These are phyloP conservation scores for Anastrepha obliqua DNA, from an alignment of 1,140 invertebrate genomes.

Conservation along the genomic window DNA sequence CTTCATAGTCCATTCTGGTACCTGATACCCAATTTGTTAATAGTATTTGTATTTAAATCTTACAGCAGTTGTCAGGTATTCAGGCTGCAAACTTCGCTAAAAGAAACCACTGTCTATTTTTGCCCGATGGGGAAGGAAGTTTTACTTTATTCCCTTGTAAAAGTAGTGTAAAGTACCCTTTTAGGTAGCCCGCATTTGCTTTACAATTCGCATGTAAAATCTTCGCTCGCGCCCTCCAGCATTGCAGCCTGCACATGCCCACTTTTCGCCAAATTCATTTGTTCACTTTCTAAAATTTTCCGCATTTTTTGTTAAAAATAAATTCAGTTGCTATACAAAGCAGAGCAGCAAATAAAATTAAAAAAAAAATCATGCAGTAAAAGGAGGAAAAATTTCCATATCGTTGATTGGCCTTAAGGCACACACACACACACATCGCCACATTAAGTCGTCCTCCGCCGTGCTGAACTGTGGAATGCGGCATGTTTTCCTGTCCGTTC, in stretches of 20 bases:
- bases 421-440: neutral
- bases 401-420: constrained; percentile 28
- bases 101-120: too few relatives aligned
- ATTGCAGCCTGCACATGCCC: neutral
- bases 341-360: neutral
- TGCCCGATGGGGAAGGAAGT: too few relatives aligned
- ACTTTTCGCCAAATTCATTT: neutral
- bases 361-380: neutral
- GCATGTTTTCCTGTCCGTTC: constrained; percentile 39
- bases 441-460: neutral
- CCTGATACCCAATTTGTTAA: too few relatives aligned
- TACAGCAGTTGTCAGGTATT: too few relatives aligned
- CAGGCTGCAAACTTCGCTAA: too few relatives aligned
- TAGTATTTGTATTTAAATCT: too few relatives aligned
- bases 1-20: too few relatives aligned
- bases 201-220: too few relatives aligned
- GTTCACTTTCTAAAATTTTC: constrained; percentile 47
- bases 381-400: constrained; percentile 53
- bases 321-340: neutral
- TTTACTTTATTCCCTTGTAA: too few relatives aligned
- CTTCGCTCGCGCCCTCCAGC: neutral
- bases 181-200: too few relatives aligned
- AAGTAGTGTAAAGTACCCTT: too few relatives aligned
- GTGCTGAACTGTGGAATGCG: constrained; percentile 9
- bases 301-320: constrained; percentile 43